Base-by-base conservation (phyloP, 2,888 invertebrate species). In the Digitonthophagus gazella region DNA sequence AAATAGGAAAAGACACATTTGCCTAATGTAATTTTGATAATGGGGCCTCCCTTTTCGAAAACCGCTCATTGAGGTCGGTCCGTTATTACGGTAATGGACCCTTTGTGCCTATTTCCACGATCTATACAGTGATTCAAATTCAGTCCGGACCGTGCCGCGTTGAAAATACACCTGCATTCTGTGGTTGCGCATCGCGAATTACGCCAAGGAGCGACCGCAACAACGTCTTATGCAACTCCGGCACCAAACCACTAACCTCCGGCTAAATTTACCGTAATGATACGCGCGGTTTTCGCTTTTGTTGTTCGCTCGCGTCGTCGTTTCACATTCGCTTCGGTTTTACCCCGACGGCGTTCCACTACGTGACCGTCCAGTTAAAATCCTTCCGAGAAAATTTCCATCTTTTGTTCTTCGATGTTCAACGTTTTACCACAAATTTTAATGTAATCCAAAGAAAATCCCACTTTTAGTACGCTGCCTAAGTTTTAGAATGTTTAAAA, bases 1-100 rank as follows among this genome's bases (percentile, higher is more conserved):
- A 16, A n/a, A 58, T 58, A 58, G 15, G 11, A 11, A 58, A 16
- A 15, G 18, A 64, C 64, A 44, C 65, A 65, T 65, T 65, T 65
- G 65, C 65, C 4, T 65, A 65, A 65, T 65, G 65, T 54, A 65
- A 65, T 65, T 65, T 65, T 28, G 65, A 54, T 65, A 65, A 65
- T 65, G 65, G 65, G 6, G 16, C 65, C 3, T 11, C 28, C 28
- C 28, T 44, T 44, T 44, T 44, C 11, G 8, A 44, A 44, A 44
- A 58, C 3, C 58, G 20, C 15, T 8, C 58, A 58, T 58, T 58
- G 11, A 15, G 15, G 58, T 44, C 28, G 8, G 8, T 44, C 28
- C 3, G 28, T 44, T 44, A 44, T 44, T 44, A 44, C 28, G 28
- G 8, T 3, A 44, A 44, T 44, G 28, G 28, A 44, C 6, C 28